Base-by-base conservation (phyloP, 2,888 invertebrate species). In the Trachelus iudaicus region DNA sequence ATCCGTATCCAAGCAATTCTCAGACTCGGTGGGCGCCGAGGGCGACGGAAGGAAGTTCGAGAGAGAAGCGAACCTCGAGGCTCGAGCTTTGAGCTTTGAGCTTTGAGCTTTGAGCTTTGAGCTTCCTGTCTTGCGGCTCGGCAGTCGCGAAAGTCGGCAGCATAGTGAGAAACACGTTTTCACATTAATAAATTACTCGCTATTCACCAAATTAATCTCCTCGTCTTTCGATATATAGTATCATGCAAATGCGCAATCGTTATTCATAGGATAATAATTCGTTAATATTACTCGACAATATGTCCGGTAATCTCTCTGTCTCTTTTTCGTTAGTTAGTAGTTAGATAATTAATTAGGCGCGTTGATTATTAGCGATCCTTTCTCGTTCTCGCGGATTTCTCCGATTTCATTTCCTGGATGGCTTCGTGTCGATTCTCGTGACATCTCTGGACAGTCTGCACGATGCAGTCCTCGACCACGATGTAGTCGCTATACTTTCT, bases 311-410 rank as follows among this genome's bases (percentile, higher is more conserved):
- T 76, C 73, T 73, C 73, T 73, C 69, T 35, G 71, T 34, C 15
- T 77, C 68, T 73, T 73, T 68, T 69, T 73, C 4, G 56, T 79
- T 77, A 69, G 71, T 81, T 77, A 56, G 76, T 75, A 81, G 77
- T 84, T 85, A 86, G 85, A 87, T 82, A 86, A 82, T 87, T 86
- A 87, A 76, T 87, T 87, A 89, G 89, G 89, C 89, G 87, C 86
- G 83, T 87, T 87, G 83, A 86, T 86, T 83, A 84, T 82, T 85
- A 83, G 84, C 82, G 79, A 80, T 81, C 81, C 75, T 40, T 37
- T 77, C 73, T 76, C 1, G 34, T 71, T 40, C 34, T 73, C 12
- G 30, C 76, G 71, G 71, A 78, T 81, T 82, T 74, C 81, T 80
- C 82, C 76, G 84, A 84, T 85, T 85, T 85, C 81, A 82, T 81